A percentile compares a stretch with the other conserved stretches of the same genome.
phyloP scores from a whole-genome alignment of 2,797 vertebrate species.

The Sebastes diaconus region DNA sequence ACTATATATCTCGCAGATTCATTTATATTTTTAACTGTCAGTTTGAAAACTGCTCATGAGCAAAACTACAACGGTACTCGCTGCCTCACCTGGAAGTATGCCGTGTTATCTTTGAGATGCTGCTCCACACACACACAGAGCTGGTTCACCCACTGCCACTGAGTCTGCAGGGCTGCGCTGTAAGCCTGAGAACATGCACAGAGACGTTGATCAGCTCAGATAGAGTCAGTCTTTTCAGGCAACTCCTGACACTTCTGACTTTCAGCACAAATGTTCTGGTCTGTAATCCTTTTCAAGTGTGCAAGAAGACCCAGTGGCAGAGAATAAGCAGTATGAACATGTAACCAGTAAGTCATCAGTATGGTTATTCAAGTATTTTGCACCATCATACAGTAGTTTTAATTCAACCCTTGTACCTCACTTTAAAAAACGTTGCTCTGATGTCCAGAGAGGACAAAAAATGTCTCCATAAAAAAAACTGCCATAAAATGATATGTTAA shows the following conservation, averaged over 20 bases:
- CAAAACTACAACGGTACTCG: neutral
- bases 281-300: neutral
- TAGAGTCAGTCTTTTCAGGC: neutral
- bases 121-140: conserved; percentile 95
- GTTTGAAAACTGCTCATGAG: no score
- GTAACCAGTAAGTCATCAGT: neutral
- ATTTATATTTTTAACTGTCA: neutral
- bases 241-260: neutral
- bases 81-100: conserved; percentile 92
- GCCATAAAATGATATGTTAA: no score
- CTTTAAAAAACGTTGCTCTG: no score
- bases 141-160: conserved; percentile 97
- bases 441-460: no score
- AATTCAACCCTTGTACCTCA: no score
- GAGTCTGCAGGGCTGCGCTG: conserved; percentile 93
- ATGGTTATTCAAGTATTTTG: neutral
- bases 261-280: no score
- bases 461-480: no score
- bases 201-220: neutral
- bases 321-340: neutral
- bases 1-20: neutral
- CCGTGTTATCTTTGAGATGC: conserved; percentile 93
- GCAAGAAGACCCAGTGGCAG: neutral
- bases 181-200: conserved; percentile 86
- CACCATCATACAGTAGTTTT: neutral